Evolutionary conservation across 2,797 vertebrate species (phyloP).

Genomic region (Lycodopsis pacificus): DNA sequence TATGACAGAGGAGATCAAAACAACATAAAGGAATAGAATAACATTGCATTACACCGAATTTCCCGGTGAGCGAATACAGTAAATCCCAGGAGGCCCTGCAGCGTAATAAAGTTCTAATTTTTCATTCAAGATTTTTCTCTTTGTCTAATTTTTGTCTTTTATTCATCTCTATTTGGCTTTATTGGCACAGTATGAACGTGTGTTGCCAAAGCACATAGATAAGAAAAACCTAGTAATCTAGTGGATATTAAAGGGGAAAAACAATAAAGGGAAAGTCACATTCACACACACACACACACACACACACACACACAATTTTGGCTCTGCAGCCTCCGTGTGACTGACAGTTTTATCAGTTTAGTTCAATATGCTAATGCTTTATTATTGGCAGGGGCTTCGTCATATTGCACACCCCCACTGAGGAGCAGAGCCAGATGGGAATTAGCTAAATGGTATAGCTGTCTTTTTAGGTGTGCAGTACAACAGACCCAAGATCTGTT

Average conservation of each 20-base stretch:
- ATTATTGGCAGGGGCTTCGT: constrained; percentile 53
- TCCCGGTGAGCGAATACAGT: background rate
- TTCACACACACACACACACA: constrained; percentile 24
- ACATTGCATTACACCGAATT: background rate
- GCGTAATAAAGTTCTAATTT: background rate
- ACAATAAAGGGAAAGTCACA: constrained; percentile 8
- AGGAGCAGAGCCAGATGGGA: constrained; percentile 51
- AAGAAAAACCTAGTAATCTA: background rate
- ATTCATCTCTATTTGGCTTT: background rate
- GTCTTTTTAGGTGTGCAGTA: constrained; percentile 33
- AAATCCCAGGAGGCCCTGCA: constrained; percentile 5
- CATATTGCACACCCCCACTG: constrained; percentile 50
- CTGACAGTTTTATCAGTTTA: constrained; percentile 74
- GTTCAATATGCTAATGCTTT: constrained; percentile 68
- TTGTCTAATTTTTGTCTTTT: background rate
- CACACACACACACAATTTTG: constrained; percentile 19
- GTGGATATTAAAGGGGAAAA: background rate
- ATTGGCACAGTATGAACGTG: background rate
- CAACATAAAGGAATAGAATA: background rate
- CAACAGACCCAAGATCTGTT: constrained; percentile 18
- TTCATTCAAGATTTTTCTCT: background rate
- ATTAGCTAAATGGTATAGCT: constrained; percentile 50
- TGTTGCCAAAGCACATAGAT: constrained; percentile 14
- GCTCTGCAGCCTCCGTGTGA: constrained; percentile 41
- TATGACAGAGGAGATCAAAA: background rate